These are phyloP conservation scores for Lepidurus packardi DNA, from an alignment of 1,140 invertebrate species.

Conservation along the genomic window DNA sequence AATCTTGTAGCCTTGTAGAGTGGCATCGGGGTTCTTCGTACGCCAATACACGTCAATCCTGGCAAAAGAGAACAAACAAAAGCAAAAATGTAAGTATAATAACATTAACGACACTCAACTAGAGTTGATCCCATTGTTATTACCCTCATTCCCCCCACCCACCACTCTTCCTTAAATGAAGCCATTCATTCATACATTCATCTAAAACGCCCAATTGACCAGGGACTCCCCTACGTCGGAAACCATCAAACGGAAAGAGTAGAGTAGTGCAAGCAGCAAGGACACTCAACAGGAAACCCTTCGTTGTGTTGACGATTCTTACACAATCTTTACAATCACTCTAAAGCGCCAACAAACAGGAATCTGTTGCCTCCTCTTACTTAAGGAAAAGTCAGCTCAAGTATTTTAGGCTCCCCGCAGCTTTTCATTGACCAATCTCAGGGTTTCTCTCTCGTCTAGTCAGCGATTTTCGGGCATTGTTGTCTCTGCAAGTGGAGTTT, in stretches of 20 bases:
- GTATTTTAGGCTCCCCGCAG: neutral
- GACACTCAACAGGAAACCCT: neutral
- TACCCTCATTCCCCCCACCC: neutral
- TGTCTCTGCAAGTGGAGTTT: neutral
- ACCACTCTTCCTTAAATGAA: neutral
- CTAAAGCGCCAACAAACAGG: neutral
- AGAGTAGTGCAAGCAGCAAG: neutral
- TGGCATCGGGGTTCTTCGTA: conserved; percentile 74
- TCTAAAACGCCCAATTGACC: neutral
- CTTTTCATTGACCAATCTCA: neutral
- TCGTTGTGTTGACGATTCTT: neutral
- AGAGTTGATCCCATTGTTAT: conserved; percentile 27
- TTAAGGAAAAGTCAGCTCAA: neutral
- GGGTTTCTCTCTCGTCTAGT: no score
- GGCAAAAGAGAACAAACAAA: conserved; percentile 38
- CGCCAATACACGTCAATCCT: conserved; percentile 77
- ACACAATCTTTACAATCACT: neutral
- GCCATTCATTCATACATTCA: neutral
- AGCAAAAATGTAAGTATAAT: neutral
- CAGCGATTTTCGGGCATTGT: neutral
- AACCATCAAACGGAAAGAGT: neutral
- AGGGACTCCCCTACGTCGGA: neutral
- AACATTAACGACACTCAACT: conserved; percentile 32
- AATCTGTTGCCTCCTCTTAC: neutral
- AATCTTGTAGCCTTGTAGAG: conserved; percentile 71